Conservation (phyloP, 1,140 invertebrate genomes). For the Belonocnema kinseyi region DNA sequence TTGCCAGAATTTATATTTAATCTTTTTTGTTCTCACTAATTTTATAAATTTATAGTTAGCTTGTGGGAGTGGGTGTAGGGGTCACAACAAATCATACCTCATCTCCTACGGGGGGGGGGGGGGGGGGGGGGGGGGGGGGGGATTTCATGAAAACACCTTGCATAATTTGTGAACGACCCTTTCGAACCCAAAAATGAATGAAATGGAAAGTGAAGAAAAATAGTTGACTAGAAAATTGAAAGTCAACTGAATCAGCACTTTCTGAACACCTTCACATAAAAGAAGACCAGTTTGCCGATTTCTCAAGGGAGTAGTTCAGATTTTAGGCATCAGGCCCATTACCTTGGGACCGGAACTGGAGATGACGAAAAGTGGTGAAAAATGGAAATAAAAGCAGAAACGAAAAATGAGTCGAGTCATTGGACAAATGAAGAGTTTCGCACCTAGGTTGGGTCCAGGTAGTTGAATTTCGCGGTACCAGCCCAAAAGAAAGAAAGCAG, state of each 20-base stretch:
- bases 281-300: no score
- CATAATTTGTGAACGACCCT: no score
- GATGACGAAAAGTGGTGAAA: conserved; percentile 12
- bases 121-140: accelerated
- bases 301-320: not conserved
- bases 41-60: no score
- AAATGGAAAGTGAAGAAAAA: not conserved
- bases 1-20: no score
- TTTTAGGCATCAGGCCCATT: not conserved
- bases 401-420: conserved; percentile 42
- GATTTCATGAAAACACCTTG: no score
- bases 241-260: conserved; percentile 11
- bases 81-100: no score
- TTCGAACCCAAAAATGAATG: no score
- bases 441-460: conserved; percentile 8
- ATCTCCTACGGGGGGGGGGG: no score
- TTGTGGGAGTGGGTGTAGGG: no score
- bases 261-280: not conserved
- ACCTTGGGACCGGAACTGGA: not conserved
- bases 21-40: no score
- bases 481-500: conserved; percentile 37
- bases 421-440: conserved; percentile 33
- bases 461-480: conserved; percentile 33
- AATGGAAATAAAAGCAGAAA: conserved; percentile 29
- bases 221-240: not conserved